Evolutionary conservation across 2,888 invertebrate species (phyloP).

Genomic region (Escarpia spicata): DNA sequence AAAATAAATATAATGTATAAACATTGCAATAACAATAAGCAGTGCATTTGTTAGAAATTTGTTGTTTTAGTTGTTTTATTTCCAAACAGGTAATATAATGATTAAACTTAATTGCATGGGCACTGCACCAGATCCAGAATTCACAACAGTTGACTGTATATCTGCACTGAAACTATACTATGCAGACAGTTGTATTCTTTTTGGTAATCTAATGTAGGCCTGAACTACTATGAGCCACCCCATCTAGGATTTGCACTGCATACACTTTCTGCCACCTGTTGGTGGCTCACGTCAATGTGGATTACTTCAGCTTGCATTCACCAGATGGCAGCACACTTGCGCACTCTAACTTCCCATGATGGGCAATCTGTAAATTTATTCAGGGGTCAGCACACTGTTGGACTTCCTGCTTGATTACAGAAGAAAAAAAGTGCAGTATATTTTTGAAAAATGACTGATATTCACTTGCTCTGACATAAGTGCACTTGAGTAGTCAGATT

Average conservation of each 20-base stretch:
- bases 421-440: too few relatives aligned
- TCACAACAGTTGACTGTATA: not conserved
- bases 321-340: not conserved
- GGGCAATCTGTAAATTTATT: not conserved
- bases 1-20: too few relatives aligned
- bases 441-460: too few relatives aligned
- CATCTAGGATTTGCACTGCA: not conserved
- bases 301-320: slow-evolving; percentile 1
- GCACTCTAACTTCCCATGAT: not conserved
- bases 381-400: too few relatives aligned
- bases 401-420: too few relatives aligned
- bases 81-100: not conserved
- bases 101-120: not conserved
- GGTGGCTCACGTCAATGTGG: not conserved
- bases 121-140: not conserved
- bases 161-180: not conserved
- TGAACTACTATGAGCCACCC: not conserved
- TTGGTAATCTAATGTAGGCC: not conserved
- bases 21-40: not conserved
- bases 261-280: not conserved
- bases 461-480: too few relatives aligned
- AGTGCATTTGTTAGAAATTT: not conserved
- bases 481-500: too few relatives aligned
- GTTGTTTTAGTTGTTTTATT: not conserved
- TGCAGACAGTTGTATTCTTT: not conserved